Conservation (phyloP, 2,888 invertebrate genomes). For the Ormyrus rosae region DNA sequence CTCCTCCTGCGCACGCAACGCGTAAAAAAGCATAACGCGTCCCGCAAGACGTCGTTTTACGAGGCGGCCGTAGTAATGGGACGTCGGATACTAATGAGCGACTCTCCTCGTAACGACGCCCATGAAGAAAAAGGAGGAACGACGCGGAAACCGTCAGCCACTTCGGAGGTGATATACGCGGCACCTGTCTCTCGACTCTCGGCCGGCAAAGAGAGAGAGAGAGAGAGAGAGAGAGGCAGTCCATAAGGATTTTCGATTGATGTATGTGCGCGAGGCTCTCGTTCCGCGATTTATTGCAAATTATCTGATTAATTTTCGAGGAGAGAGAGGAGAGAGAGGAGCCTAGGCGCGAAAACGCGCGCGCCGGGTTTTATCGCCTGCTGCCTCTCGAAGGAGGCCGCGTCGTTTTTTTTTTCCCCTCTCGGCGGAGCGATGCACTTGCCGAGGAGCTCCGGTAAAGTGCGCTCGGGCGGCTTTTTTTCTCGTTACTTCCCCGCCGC, state of each 20-base stretch:
- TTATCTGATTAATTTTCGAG: slow-evolving; percentile 54
- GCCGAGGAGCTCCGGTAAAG: no score
- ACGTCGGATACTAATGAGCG: slow-evolving; percentile 72
- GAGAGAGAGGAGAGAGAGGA: not conserved
- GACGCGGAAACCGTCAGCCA: slow-evolving; percentile 30
- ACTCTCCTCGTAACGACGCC: slow-evolving; percentile 13
- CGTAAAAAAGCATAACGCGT: no score
- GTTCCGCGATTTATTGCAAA: slow-evolving; percentile 52
- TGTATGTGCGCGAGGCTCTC: slow-evolving; percentile 10
- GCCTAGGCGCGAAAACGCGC: slow-evolving; percentile 34
- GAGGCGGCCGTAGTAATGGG: slow-evolving; percentile 68
- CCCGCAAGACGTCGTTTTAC: slow-evolving; percentile 64
- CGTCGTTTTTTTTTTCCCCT: slow-evolving; percentile 6
- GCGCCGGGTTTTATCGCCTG: slow-evolving; percentile 21
- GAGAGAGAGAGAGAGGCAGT: no score
- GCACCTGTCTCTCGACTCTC: slow-evolving; percentile 22
- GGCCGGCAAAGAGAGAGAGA: no score
- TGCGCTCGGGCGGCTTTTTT: not conserved
- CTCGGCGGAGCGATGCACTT: no score
- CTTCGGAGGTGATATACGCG: slow-evolving; percentile 40
- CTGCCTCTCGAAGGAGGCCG: not conserved
- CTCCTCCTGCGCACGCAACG: no score
- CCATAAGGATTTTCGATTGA: slow-evolving; percentile 35
- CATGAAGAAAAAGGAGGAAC: slow-evolving; percentile 12
- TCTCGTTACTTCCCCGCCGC: not conserved